Evolutionary conservation across 2,797 vertebrate species (phyloP).

Genomic region (Staurois parvus): DNA sequence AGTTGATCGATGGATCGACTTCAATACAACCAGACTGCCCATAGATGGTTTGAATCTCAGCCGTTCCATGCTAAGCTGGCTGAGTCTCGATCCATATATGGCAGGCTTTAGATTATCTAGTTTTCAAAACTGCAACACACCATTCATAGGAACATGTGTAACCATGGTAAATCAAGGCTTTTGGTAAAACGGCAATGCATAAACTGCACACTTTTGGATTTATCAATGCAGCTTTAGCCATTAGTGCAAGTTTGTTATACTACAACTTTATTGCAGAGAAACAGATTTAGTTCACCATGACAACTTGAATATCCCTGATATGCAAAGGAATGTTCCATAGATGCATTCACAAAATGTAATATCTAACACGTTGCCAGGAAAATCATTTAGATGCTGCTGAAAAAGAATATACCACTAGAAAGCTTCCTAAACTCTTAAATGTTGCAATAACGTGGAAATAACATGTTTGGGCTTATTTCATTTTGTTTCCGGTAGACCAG

Average conservation of each 20-base stretch:
- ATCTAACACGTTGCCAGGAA: neutral
- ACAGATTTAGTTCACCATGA: neutral
- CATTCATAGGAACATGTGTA: neutral
- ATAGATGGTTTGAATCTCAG: no score
- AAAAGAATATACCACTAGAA: neutral
- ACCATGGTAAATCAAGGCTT: neutral
- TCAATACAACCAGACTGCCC: no score
- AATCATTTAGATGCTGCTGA: neutral
- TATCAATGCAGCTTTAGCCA: neutral
- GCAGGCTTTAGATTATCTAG: neutral
- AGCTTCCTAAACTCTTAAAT: neutral
- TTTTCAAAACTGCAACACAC: neutral
- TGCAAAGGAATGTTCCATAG: neutral
- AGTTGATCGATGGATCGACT: no score
- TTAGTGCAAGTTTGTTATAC: neutral
- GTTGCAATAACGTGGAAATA: constrained; percentile 9
- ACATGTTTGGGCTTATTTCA: constrained; percentile 26
- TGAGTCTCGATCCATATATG: no score
- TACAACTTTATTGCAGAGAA: neutral
- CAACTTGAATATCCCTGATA: neutral
- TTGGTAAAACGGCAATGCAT: neutral
- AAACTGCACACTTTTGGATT: neutral
- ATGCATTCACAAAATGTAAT: neutral
- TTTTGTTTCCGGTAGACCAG: constrained; percentile 38
- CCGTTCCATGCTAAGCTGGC: no score